Conservation (phyloP, 1,140 invertebrate genomes). For the Cephus cinctus region DNA sequence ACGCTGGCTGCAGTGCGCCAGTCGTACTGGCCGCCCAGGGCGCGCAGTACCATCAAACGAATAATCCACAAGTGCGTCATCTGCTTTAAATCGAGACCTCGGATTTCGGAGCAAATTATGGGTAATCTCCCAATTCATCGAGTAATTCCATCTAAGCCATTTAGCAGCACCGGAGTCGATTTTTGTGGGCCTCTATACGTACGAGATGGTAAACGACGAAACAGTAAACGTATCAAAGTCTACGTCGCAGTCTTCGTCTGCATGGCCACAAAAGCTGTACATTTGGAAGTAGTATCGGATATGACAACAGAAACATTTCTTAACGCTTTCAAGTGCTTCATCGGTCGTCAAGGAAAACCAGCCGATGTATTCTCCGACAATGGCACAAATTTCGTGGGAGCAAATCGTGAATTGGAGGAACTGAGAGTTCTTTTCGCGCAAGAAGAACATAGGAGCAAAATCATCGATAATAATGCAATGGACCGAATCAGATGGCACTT, state of each 20-base stretch:
- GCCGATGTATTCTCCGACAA: constrained; percentile 33
- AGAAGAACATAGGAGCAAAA: background rate
- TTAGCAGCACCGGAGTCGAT: constrained; percentile 34
- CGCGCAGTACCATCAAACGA: constrained; percentile 4
- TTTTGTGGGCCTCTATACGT: constrained; percentile 35
- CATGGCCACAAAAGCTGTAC: constrained; percentile 35
- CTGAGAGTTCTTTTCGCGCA: background rate
- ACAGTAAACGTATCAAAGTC: constrained; percentile 24
- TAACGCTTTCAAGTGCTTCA: constrained; percentile 28
- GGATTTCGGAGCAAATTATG: constrained; percentile 28
- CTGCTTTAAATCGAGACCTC: constrained; percentile 17
- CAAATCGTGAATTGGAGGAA: constrained; percentile 18
- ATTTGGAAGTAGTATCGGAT: constrained; percentile 40
- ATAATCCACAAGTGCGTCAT: constrained; percentile 13
- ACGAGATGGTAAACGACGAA: constrained; percentile 17
- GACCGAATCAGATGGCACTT: constrained; percentile 30
- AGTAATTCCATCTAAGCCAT: constrained; percentile 30
- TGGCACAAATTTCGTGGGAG: constrained; percentile 34
- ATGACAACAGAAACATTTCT: constrained; percentile 34
- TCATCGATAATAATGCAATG: constrained; percentile 1
- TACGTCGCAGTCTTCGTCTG: constrained; percentile 44
- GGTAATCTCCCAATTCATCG: constrained; percentile 25
- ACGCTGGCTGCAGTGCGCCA: constrained; percentile 9
- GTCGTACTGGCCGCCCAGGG: constrained; percentile 18
- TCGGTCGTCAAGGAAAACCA: constrained; percentile 24